Evolutionary conservation across 1,140 invertebrate genomes (phyloP).

Genomic region (Drosophila cardini): DNA sequence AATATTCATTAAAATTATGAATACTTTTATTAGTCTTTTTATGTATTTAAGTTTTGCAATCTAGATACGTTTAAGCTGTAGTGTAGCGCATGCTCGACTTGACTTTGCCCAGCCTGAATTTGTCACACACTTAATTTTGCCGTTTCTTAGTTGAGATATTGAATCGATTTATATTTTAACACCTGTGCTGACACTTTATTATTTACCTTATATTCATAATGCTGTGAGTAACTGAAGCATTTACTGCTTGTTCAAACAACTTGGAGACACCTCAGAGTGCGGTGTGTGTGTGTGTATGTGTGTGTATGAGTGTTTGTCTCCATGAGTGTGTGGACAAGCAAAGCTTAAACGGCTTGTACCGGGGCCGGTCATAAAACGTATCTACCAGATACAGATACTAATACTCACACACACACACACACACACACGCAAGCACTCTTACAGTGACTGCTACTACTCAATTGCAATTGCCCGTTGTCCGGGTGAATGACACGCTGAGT

Average conservation of each 20-base stretch:
- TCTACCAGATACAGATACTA: slow-evolving; percentile 65
- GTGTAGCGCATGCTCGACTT: slow-evolving; percentile 3
- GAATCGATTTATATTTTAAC: slow-evolving; percentile 22
- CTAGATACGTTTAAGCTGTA: neutral
- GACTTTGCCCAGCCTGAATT: slow-evolving; percentile 3
- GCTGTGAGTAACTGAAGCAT: slow-evolving; percentile 24
- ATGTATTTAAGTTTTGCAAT: neutral
- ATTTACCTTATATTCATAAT: slow-evolving; percentile 33
- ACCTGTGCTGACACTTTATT: slow-evolving; percentile 13
- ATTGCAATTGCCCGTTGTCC: slow-evolving; percentile 38
- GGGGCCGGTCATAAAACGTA: slow-evolving; percentile 63
- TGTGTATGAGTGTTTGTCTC: slow-evolving; percentile 16
- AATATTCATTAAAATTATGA: too few species aligned
- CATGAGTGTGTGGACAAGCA: slow-evolving; percentile 38
- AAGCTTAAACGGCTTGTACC: slow-evolving; percentile 41
- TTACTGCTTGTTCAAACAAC: slow-evolving; percentile 60
- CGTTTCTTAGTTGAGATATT: slow-evolving; percentile 9
- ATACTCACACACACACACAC: slow-evolving; percentile 7
- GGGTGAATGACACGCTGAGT: slow-evolving; percentile 57
- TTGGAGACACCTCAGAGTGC: slow-evolving; percentile 1
- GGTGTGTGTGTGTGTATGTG: slow-evolving; percentile 1
- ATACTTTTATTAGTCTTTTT: too few species aligned
- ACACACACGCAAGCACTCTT: neutral
- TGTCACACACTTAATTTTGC: slow-evolving; percentile 16
- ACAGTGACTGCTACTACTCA: slow-evolving; percentile 27